Evolutionary conservation across 2,113 vertebrate species (phyloP).

Genomic region (Glaucidium brasilianum): DNA sequence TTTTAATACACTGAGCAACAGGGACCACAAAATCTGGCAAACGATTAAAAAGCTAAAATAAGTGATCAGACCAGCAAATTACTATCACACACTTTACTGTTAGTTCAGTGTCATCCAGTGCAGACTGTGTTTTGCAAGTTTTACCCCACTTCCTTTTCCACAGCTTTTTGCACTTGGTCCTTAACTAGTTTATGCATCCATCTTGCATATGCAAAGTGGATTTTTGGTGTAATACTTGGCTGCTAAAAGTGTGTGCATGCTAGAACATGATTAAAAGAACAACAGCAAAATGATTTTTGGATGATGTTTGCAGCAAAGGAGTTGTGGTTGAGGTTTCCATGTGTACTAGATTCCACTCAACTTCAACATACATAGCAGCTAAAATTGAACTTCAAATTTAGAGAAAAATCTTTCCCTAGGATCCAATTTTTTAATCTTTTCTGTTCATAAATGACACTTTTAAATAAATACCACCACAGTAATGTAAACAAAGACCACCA

Average conservation of each 20-base stretch:
- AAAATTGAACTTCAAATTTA: background rate
- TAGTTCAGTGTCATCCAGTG: background rate
- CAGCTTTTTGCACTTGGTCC: background rate
- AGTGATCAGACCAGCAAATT: background rate
- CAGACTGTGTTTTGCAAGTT: background rate
- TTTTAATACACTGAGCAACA: background rate
- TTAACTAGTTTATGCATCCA: background rate
- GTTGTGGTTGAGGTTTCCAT: background rate
- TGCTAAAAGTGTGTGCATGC: background rate
- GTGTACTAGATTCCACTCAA: fast-evolving
- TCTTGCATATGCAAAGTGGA: background rate
- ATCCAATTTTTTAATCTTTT: background rate
- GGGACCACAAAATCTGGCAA: background rate
- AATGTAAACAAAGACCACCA: background rate
- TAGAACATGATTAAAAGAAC: background rate
- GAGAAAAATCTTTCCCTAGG: background rate
- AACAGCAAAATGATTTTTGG: background rate
- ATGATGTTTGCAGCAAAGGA: background rate
- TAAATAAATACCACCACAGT: background rate
- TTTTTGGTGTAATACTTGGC: background rate
- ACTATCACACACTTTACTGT: background rate
- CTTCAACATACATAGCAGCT: background rate
- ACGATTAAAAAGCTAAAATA: background rate
- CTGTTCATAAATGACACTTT: background rate
- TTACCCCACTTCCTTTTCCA: background rate